A percentile compares a stretch with the other conserved stretches of the same genome.
These are phyloP conservation scores for Allygus modestus DNA, from an alignment of 2,888 invertebrate species.

Conservation along the genomic window DNA sequence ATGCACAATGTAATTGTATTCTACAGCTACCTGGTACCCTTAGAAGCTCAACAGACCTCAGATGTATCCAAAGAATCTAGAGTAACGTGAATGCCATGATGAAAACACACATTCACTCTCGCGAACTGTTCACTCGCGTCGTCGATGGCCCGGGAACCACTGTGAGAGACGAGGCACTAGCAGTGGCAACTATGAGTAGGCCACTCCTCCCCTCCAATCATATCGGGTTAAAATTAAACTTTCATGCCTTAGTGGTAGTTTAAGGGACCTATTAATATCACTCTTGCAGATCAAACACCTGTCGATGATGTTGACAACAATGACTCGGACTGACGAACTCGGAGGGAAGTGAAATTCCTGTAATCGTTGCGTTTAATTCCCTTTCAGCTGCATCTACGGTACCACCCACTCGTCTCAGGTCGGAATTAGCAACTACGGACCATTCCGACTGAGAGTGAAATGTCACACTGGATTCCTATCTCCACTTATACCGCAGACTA, in stretches of 20 bases:
- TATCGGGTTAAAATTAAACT: conserved; percentile 58
- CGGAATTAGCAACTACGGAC: background rate
- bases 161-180: background rate
- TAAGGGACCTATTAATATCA: conserved; percentile 51
- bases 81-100: conserved; percentile 36
- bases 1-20: no score
- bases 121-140: conserved; percentile 42
- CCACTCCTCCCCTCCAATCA: conserved; percentile 40
- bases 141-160: conserved; percentile 42
- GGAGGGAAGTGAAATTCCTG: background rate
- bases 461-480: background rate
- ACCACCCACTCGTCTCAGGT: background rate
- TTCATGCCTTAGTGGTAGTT: conserved; percentile 59
- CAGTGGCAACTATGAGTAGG: background rate
- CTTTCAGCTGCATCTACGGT: background rate
- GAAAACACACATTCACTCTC: conserved; percentile 51
- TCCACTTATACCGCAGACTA: background rate
- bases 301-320: background rate
- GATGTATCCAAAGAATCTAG: conserved; percentile 47
- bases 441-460: background rate
- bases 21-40: conserved; percentile 40
- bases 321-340: background rate
- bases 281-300: conserved; percentile 22
- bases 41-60: conserved; percentile 2
- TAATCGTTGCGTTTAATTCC: background rate